These are phyloP conservation scores for Ancistrus triradiatus DNA, from an alignment of 2,113 vertebrate genomes.

Conservation along the genomic window DNA sequence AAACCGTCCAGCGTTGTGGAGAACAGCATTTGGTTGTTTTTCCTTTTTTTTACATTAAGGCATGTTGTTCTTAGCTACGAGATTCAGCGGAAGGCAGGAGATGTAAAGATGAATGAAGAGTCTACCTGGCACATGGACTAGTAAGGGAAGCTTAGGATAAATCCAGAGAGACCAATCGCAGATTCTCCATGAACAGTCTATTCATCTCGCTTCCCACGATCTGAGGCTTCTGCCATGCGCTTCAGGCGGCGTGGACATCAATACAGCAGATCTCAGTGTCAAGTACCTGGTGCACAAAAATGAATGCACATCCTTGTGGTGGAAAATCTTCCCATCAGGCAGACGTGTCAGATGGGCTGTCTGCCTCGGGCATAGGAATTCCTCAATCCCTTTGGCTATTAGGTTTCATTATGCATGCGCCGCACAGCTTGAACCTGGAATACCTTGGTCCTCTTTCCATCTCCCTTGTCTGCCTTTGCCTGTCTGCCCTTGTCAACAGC, in stretches of 20 bases:
- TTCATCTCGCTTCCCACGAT: conserved; percentile 55
- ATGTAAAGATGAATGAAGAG: conserved; percentile 21
- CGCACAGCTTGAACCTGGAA: conserved; percentile 50
- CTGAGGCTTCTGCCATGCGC: conserved; percentile 48
- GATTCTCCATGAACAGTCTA: conserved; percentile 48
- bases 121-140: conserved; percentile 44
- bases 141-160: conserved; percentile 45
- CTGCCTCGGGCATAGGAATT: conserved; percentile 21
- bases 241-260: conserved; percentile 46
- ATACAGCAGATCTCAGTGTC: conserved; percentile 37
- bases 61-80: conserved; percentile 30
- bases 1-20: conserved; percentile 6
- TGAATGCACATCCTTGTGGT: conserved; percentile 12
- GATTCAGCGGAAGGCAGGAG: conserved; percentile 11
- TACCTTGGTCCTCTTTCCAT: conserved; percentile 46
- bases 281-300: conserved; percentile 39
- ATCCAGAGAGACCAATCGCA: conserved; percentile 41
- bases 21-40: too few species aligned
- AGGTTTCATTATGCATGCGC: conserved; percentile 50
- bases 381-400: conserved; percentile 40
- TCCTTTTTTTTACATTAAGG: conserved; percentile 25
- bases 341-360: conserved; percentile 10
- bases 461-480: conserved; percentile 45
- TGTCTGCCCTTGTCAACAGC: conserved; percentile 47
- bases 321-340: conserved; percentile 8